These are phyloP conservation scores for Aspidiotus rigidus DNA, from an alignment of 2,888 invertebrate species.

Conservation along the genomic window DNA sequence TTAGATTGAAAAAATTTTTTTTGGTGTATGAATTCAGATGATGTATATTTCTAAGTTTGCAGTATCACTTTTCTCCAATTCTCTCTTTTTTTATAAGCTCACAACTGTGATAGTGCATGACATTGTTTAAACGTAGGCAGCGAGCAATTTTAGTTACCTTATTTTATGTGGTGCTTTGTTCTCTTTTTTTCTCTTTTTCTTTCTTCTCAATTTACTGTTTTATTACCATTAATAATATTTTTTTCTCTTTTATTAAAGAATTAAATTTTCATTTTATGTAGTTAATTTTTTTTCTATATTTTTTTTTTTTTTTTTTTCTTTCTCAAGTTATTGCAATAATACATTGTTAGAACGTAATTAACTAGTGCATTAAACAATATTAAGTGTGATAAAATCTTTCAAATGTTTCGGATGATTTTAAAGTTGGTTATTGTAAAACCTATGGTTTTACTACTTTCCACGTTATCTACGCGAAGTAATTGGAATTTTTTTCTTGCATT, in stretches of 20 bases:
- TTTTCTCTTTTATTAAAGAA: constrained; percentile 1
- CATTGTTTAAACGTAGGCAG: constrained; percentile 22
- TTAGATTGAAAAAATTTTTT: not conserved
- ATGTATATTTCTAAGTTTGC: not conserved
- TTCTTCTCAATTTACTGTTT: not conserved
- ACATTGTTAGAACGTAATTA: too few species aligned
- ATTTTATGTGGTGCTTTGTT: constrained; percentile 8
- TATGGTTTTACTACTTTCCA: too few species aligned
- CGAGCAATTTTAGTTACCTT: constrained; percentile 10
- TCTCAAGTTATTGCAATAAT: too few species aligned
- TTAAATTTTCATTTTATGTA: not conserved
- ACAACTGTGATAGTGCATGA: constrained; percentile 24
- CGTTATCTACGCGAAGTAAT: too few species aligned
- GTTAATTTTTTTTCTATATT: too few species aligned
- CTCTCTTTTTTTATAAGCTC: constrained; percentile 11
- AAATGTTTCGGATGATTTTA: too few species aligned
- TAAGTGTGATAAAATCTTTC: too few species aligned
- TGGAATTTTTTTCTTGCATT: too few species aligned
- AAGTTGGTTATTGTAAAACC: too few species aligned
- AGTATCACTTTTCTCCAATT: not conserved
- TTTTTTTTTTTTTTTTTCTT: too few species aligned
- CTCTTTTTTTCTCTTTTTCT: not conserved
- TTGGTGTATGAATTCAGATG: not conserved
- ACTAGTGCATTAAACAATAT: too few species aligned
- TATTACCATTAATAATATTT: not conserved